These are phyloP conservation scores for Anoplophora glabripennis DNA, from an alignment of 1,140 invertebrate species.

Conservation along the genomic window DNA sequence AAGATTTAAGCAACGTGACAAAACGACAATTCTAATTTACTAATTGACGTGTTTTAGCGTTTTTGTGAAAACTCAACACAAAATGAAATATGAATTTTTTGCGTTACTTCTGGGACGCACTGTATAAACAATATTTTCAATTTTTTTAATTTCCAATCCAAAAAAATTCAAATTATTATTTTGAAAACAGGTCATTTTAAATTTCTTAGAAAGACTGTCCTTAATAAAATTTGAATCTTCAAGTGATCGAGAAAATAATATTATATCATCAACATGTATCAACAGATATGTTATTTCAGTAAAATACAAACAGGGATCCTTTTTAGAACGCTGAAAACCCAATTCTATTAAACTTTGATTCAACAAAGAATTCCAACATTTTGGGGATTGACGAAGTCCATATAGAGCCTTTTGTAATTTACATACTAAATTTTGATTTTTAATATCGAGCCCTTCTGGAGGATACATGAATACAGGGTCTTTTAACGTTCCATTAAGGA, in stretches of 20 bases:
- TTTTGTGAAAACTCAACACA: too few species aligned
- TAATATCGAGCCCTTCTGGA: too few species aligned
- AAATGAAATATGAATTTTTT: too few species aligned
- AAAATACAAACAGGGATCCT: slow-evolving; percentile 41
- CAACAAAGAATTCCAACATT: slow-evolving; percentile 36
- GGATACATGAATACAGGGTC: background rate
- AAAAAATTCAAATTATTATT: slow-evolving; percentile 10
- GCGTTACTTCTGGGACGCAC: too few species aligned
- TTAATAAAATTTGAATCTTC: slow-evolving; percentile 10
- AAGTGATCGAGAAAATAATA: slow-evolving; percentile 15
- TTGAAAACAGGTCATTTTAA: slow-evolving; percentile 13
- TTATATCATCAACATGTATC: slow-evolving; percentile 40
- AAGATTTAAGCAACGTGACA: too few species aligned
- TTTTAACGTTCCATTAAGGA: slow-evolving; percentile 9
- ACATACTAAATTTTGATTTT: slow-evolving; percentile 4
- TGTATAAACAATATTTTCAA: background rate
- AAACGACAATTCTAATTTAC: too few species aligned
- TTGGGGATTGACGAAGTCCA: slow-evolving; percentile 42
- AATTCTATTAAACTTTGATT: slow-evolving; percentile 30
- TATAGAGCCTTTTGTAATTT: slow-evolving; percentile 37
- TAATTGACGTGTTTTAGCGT: too few species aligned
- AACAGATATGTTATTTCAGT: slow-evolving; percentile 28
- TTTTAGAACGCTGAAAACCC: slow-evolving; percentile 19
- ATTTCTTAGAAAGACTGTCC: background rate
- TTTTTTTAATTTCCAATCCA: slow-evolving; percentile 8